phyloP scores from a whole-genome alignment of 2,797 vertebrate species.

The Enteromius afrohamiltoni region DNA sequence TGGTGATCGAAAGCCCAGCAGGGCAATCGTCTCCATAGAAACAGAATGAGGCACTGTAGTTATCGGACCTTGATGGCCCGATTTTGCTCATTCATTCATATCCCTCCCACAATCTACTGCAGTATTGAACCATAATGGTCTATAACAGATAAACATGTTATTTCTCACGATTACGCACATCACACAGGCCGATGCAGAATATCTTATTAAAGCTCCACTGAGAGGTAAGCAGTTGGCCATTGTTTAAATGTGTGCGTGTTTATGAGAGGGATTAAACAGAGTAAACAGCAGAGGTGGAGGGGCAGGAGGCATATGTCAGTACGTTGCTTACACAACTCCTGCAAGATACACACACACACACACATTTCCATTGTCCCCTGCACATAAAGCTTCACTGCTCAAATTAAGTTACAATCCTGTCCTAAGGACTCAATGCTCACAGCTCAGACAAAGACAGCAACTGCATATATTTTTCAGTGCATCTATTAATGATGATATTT shows the following conservation, averaged over 20 bases:
- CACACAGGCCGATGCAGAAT: background rate
- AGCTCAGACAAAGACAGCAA: constrained; percentile 28
- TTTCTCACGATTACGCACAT: background rate
- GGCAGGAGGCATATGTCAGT: constrained; percentile 36
- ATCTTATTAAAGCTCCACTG: constrained; percentile 25
- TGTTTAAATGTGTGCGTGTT: constrained; percentile 37
- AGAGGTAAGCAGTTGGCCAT: background rate
- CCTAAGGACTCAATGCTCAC: background rate
- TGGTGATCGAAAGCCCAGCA: constrained; percentile 72
- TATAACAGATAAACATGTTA: background rate
- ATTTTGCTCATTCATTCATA: constrained; percentile 36
- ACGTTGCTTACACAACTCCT: constrained; percentile 22
- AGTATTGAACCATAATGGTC: constrained; percentile 6
- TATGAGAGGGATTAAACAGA: constrained; percentile 35
- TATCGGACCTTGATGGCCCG: constrained; percentile 43
- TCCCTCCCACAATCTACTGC: constrained; percentile 24
- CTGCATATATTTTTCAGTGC: background rate
- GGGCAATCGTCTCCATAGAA: constrained; percentile 71
- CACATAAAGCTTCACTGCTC: background rate
- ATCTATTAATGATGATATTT: background rate
- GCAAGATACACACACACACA: background rate
- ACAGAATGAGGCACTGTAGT: constrained; percentile 59
- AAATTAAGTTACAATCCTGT: constrained; percentile 27
- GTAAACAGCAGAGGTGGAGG: constrained; percentile 40
- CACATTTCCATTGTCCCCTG: background rate